These are phyloP conservation scores for Hoplostethus mediterraneus DNA, from an alignment of 2,797 vertebrate species.

Conservation along the genomic window DNA sequence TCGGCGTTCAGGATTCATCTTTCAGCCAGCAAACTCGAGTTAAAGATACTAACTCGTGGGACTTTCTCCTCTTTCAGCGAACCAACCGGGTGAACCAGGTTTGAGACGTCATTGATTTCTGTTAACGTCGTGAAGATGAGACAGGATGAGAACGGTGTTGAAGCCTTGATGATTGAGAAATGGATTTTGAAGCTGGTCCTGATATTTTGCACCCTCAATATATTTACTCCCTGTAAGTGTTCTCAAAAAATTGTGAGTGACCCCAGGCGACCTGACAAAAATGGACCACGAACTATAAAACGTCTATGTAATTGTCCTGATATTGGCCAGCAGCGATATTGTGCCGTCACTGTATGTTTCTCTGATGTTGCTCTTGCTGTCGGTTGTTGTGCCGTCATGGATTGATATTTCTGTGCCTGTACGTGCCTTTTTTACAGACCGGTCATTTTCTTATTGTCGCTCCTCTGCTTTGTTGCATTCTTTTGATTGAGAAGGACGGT, in stretches of 20 bases:
- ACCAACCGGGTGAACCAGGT: no score
- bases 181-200: background rate
- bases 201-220: background rate
- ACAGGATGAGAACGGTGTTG: background rate
- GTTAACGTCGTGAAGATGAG: background rate
- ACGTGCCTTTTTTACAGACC: slow-evolving; percentile 42
- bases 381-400: slow-evolving; percentile 6
- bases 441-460: background rate
- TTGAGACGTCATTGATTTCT: no score
- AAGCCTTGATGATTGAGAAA: background rate
- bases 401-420: slow-evolving; percentile 30
- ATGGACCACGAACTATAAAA: no score
- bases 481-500: background rate
- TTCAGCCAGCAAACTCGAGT: no score
- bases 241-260: background rate
- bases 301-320: background rate
- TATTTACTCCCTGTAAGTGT: background rate
- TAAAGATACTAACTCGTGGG: no score
- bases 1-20: no score
- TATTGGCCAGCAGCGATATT: background rate
- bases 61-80: no score
- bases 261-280: no score
- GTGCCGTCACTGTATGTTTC: background rate
- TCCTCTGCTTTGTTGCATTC: background rate
- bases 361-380: slow-evolving; percentile 6